Conservation (phyloP, 2,797 vertebrate genomes). For the Coccyzus lansbergi region DNA sequence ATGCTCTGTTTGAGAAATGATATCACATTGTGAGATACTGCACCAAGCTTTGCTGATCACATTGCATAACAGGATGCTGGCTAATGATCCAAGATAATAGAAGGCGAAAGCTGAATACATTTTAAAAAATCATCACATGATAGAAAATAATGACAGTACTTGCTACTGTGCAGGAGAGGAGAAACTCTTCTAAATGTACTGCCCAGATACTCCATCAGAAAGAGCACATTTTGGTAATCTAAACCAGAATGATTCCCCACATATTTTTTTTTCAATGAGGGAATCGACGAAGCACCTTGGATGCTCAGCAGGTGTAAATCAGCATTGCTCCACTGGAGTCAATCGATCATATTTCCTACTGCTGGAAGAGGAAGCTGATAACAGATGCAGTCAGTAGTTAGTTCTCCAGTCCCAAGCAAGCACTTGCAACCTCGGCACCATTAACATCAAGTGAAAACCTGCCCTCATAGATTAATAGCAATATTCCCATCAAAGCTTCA, state of each 20-base stretch:
- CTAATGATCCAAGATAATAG: slow-evolving; percentile 73
- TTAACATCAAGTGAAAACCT: background rate
- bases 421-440: background rate
- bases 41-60: slow-evolving; percentile 53
- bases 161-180: background rate
- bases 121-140: slow-evolving; percentile 50
- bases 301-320: slow-evolving; percentile 52
- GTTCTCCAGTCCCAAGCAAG: slow-evolving; percentile 23
- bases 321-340: background rate
- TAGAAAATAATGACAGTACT: slow-evolving; percentile 7
- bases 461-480: background rate
- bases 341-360: slow-evolving; percentile 15
- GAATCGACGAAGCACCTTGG: background rate
- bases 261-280: background rate
- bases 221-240: background rate
- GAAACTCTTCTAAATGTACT: background rate
- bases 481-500: background rate
- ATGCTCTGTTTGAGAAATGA: slow-evolving; percentile 61
- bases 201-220: slow-evolving; percentile 1
- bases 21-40: slow-evolving; percentile 63
- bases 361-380: slow-evolving; percentile 31
- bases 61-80: slow-evolving; percentile 68
- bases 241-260: background rate
- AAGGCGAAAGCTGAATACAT: slow-evolving; percentile 52
- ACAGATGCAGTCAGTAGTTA: background rate